Evolutionary conservation across 2,888 invertebrate genomes (phyloP), one percentile per base, ranked within the genome.

Genomic region (Acleris emargana): DNA sequence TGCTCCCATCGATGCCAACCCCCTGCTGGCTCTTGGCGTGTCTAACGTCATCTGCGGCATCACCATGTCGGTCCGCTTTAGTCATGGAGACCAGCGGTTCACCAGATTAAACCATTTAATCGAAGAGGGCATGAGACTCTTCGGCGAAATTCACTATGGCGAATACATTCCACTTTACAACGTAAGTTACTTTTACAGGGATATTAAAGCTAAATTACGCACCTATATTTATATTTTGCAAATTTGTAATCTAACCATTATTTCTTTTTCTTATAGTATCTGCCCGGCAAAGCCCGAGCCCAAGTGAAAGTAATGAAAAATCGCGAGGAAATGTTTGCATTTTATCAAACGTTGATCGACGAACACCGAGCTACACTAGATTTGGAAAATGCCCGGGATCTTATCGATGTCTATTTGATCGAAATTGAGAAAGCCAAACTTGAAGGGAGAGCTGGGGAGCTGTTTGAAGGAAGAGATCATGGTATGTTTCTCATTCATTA

Each of bases 41-140:
- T 97, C 97, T 79, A 98, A 98, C 87, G 97, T 98, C 5, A 97
- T 98, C 73, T 97, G 98, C 86, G 96, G 96, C 70, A 95, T 98
- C 74, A 94, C 97, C 78, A 98, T 98, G 98, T 96, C 97, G 42
- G 95, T 97, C 5, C 94, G 97, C 50, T 98, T 97, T 86, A 94
- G 95, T 64, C 94, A 95, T 72, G 95, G 96, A 59, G 97, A 97
- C 81, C 88, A 90, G 5, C 94, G 95, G 60, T 98, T 98, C 87
- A 93, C 94, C 59, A 94, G 97, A 63, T 96, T 97, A 77, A 97
- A 97, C 94, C 91, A 94, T 71, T 93, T 97, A n/a, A 97, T 98
- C 76, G 97, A 97, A 78, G 98, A 98, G 88, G 98, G 98, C 38
- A 98, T 98, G 94, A 94, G 95, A 64, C 93, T 98, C 0, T 97